Evolutionary conservation across 2,888 invertebrate genomes (phyloP).

Genomic region (Dynastes tityus): DNA sequence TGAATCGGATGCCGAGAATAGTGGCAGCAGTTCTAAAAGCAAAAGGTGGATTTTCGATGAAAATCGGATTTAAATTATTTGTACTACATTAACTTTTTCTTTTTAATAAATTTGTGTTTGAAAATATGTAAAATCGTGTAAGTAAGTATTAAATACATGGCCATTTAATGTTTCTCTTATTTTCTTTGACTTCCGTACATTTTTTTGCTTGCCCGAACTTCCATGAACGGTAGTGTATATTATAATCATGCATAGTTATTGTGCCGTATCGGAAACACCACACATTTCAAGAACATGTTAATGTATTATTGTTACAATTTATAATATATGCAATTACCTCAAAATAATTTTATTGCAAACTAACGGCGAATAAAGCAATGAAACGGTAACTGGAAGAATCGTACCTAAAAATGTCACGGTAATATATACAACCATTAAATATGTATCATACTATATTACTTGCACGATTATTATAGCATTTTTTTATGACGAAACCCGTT

Average conservation of each 20-base stretch:
- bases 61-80: no score
- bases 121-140: no score
- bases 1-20: no score
- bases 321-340: neutral
- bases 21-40: no score
- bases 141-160: no score
- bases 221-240: neutral
- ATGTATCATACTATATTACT: neutral
- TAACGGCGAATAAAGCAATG: neutral
- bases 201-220: no score
- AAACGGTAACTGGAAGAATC: neutral
- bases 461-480: no score
- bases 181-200: no score
- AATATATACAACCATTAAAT: neutral
- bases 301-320: neutral
- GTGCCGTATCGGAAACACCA: neutral
- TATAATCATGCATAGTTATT: neutral
- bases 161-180: no score
- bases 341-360: neutral
- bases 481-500: slow-evolving; percentile 25
- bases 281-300: neutral
- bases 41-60: no score
- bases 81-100: no score
- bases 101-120: no score
- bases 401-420: neutral